Conservation (phyloP, 2,113 vertebrate species). For the Semicossyphus pulcher region DNA sequence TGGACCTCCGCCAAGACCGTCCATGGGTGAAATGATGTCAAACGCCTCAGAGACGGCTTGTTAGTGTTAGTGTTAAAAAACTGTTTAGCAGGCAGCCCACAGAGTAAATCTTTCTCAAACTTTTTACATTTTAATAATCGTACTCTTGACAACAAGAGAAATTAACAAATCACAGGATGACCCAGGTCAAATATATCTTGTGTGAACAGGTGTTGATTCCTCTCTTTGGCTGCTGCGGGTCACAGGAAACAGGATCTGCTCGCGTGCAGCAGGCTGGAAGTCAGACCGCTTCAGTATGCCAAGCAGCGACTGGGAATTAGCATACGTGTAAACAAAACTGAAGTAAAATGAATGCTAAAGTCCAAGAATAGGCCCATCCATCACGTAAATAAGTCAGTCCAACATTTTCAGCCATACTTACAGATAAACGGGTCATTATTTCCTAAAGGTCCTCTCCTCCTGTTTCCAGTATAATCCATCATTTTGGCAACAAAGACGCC, state of each 20-base stretch:
- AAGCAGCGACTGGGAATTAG: conserved; percentile 2
- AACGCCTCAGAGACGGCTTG: too few relatives aligned
- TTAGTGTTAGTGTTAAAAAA: too few relatives aligned
- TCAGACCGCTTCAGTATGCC: background rate
- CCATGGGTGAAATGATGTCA: too few relatives aligned
- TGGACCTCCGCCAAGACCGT: too few relatives aligned
- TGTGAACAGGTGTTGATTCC: background rate
- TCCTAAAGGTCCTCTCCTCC: conserved; percentile 42
- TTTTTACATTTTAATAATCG: too few relatives aligned
- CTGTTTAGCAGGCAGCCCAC: too few relatives aligned
- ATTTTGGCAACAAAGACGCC: conserved; percentile 54
- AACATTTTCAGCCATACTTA: conserved; percentile 38
- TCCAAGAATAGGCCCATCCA: conserved; percentile 48
- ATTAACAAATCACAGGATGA: too few relatives aligned
- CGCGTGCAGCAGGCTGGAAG: background rate
- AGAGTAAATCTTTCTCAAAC: too few relatives aligned
- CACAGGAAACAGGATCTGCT: conserved; percentile 23
- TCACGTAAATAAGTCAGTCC: conserved; percentile 45
- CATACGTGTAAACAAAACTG: conserved; percentile 21
- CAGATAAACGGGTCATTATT: conserved; percentile 57
- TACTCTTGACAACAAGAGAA: too few relatives aligned
- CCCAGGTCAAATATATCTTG: background rate
- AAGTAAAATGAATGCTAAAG: conserved; percentile 31
- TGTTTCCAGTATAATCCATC: conserved; percentile 62
- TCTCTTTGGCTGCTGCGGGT: background rate